A percentile compares a stretch with the other conserved stretches of the same genome.
phyloP scores from a whole-genome alignment of 2,888 invertebrate genomes.

The Maniola hyperantus region DNA sequence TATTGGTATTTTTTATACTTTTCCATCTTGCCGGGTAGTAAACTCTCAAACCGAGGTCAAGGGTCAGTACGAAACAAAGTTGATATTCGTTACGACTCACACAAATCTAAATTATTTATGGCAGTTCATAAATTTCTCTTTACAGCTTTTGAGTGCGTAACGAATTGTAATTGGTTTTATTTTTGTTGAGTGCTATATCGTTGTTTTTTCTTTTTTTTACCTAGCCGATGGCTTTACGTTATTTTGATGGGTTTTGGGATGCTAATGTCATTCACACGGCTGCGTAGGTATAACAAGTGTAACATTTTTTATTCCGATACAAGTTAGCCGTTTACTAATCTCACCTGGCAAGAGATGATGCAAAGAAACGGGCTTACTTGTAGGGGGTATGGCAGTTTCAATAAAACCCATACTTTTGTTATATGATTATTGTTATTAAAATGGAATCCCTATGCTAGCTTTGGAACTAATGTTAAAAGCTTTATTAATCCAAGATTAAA shows the following conservation, averaged over 20 bases:
- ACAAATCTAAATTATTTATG: slow-evolving; percentile 50
- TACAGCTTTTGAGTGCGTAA: slow-evolving; percentile 51
- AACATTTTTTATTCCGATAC: background rate
- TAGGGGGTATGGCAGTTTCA: too few species aligned
- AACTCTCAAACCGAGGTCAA: slow-evolving; percentile 60
- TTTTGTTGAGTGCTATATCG: slow-evolving; percentile 36
- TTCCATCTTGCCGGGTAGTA: slow-evolving; percentile 52
- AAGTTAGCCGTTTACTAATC: too few species aligned
- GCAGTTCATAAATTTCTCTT: slow-evolving; percentile 44
- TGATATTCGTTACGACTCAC: slow-evolving; percentile 49
- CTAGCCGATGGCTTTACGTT: slow-evolving; percentile 42
- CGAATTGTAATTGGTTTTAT: slow-evolving; percentile 48
- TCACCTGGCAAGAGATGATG: too few species aligned
- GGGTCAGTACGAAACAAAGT: slow-evolving; percentile 55
- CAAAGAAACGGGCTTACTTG: too few species aligned
- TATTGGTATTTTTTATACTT: slow-evolving; percentile 62
- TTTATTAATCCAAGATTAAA: background rate
- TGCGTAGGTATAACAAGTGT: background rate
- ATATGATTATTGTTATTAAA: background rate
- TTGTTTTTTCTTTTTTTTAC: slow-evolving; percentile 13
- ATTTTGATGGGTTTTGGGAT: slow-evolving; percentile 41
- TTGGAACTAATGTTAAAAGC: background rate
- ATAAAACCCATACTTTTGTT: too few species aligned
- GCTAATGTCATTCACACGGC: background rate
- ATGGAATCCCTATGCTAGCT: background rate